Base-by-base conservation (phyloP, 2,797 vertebrate genomes). In the Tapirus indicus region DNA sequence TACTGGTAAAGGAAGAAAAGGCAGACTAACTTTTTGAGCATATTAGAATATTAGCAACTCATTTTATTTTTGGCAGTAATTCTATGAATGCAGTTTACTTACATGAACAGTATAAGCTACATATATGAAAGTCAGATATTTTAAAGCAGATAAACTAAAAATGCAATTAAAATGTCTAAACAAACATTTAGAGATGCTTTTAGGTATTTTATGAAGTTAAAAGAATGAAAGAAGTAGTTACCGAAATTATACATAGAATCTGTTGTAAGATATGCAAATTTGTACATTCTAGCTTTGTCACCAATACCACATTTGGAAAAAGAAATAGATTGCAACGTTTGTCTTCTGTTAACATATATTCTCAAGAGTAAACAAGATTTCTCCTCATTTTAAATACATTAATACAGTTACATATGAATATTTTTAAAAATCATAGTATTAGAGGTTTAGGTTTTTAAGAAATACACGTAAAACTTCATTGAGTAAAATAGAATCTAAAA, bases 61-160 rank as follows among this genome's bases (percentile, higher is more conserved):
- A 96, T 89, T 97, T 93, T 93, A 88, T n/a, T 97, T 97, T 87
- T 54, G 98, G 71, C 71, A 98, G 80, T 96, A 97, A 96, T 97
- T 97, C 78, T 94, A 94, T 87, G 98, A 77, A 44, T 94, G 66
- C 97, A 95, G 94, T 97, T 98, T 95, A 95, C 80, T 93, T 68
- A 72, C 56, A 97, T 95, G 88, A 97, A 94, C 97, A 97, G 94
- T 79, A 92, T 96, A 98, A 98, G 97, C 97, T 94, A 44, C 54
- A 71, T 97, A 95, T 88, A 91, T 25, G 69, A 92, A 98, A 96
- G 95, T 80, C 23, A 88, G 79, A 94, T 97, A 23, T 96, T 97
- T 95, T 93, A 88, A 98, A 96, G 92, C 68, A 98, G 60, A 94
- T 66, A 93, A 96, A 96, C 72, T 86, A 88, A 95, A 96, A 91